Percentiles rank a stretch among this genome's conserved stretches.
Evolutionary conservation across 2,113 vertebrate genomes (phyloP).

Genomic region (Antechinus flavipes): DNA sequence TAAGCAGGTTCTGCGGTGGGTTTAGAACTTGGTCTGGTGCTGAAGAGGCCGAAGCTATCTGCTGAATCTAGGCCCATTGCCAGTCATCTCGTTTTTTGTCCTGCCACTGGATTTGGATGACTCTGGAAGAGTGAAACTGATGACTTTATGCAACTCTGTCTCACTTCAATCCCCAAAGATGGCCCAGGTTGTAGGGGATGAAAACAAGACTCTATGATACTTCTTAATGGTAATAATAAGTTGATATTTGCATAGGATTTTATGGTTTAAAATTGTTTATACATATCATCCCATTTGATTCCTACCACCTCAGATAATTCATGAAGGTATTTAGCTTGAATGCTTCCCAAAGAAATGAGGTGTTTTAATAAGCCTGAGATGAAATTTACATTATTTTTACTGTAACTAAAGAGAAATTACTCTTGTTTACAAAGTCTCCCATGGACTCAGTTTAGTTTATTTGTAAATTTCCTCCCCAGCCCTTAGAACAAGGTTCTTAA

Average conservation of each 20-base stretch:
- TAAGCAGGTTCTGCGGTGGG: not conserved
- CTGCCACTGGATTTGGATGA: not conserved
- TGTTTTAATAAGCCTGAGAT: not conserved
- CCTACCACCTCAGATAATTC: not conserved
- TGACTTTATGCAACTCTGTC: not conserved
- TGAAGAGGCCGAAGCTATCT: too few species aligned
- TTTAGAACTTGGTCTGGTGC: not conserved
- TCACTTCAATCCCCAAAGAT: not conserved
- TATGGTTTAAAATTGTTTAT: too few species aligned
- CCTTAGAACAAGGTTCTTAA: not conserved
- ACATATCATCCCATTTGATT: too few species aligned
- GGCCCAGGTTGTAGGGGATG: not conserved
- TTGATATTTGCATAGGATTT: too few species aligned
- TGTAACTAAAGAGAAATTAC: not conserved
- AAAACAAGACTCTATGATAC: not conserved
- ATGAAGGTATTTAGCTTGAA: not conserved
- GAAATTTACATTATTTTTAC: not conserved
- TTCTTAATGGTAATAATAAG: too few species aligned
- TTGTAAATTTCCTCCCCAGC: not conserved
- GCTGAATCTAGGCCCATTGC: not conserved
- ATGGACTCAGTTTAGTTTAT: not conserved
- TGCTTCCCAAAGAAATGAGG: not conserved
- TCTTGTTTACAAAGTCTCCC: not conserved
- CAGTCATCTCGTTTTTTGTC: not conserved
- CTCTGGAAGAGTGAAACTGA: too few species aligned